Evolutionary conservation across 2,888 invertebrate species (phyloP), one percentile per base, ranked within the genome.

Genomic region (Cheilosia soror): DNA sequence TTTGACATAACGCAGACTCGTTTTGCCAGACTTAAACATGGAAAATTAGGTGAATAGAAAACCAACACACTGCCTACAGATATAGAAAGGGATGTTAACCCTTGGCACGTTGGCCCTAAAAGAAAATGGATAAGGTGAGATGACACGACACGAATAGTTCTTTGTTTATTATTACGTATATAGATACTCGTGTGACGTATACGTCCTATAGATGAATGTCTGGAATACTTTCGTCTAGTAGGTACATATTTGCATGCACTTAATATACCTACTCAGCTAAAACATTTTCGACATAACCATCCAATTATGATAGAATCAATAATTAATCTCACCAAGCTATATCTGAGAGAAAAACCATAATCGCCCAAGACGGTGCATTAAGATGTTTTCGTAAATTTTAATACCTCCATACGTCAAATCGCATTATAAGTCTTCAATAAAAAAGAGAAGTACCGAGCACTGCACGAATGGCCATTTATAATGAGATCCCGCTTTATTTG

Each of bases 11-110:
- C 15, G 71, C 31, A 60, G 44, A 57, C 68, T 29, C 49, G 66
- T 77, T 66, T 33, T 29, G 20, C 58, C 33, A 78, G 78, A 62
- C 76, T 40, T 25, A 9, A 47, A 49, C 49, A 51, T 29, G 20
- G 62, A 83, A 37, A 37, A 83, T 62, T 77, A 78, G 72, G 55
- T 73, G 77, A 82, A 77, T 60, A 66, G 47, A 62, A 66, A 55
- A 55, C 7, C 33, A 5, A 27, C 33, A 27, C 42, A 37, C 31
- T 37, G 44, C 25, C 15, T 47, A 27, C 58, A 25, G 33, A 49
- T 47, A 66, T 15, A 25, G 53, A 63, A 72, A 60, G 72, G 66
- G 72, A 72, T 72, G 66, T 78, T 68, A 66, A 72, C 66, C 82
- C 27, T 42, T 65, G 66, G 33, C 9, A 37, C 82, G 20, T 42